Conservation (phyloP, 2,888 invertebrate species). For the Pyrochroa serraticornis region DNA sequence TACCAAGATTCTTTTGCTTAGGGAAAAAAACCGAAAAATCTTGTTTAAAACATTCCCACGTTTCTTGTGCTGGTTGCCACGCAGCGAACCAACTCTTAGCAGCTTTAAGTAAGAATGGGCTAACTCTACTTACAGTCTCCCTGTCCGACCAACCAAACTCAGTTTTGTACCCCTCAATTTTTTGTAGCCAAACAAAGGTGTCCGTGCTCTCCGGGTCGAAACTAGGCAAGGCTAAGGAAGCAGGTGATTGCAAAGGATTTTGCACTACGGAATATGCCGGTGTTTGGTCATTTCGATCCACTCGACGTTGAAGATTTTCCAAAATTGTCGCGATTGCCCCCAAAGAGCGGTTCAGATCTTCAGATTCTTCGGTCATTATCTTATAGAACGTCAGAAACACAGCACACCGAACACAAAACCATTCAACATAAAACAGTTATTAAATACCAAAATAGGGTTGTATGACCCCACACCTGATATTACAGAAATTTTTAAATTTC, state of each 20-base stretch:
- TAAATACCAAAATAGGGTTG: no score
- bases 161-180: slow-evolving; percentile 24
- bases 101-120: slow-evolving; percentile 24
- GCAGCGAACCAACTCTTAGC: slow-evolving; percentile 22
- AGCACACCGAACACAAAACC: no score
- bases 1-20: no score
- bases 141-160: slow-evolving; percentile 24
- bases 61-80: neutral
- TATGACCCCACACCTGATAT: no score
- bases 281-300: neutral
- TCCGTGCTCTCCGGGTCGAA: slow-evolving; percentile 20
- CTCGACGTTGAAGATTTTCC: neutral
- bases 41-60: no score
- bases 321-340: neutral
- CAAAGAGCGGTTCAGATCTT: slow-evolving; percentile 1
- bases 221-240: slow-evolving; percentile 5
- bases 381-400: no score
- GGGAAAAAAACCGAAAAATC: no score
- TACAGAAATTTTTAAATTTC: no score
- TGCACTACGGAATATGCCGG: no score
- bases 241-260: slow-evolving; percentile 5
- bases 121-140: slow-evolving; percentile 27
- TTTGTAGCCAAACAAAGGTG: slow-evolving; percentile 15
- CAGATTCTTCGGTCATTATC: no score
- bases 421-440: no score